Evolutionary conservation across 2,888 invertebrate genomes (phyloP), one percentile per base, ranked within the genome.

Genomic region (Chymomyza procnemis): DNA sequence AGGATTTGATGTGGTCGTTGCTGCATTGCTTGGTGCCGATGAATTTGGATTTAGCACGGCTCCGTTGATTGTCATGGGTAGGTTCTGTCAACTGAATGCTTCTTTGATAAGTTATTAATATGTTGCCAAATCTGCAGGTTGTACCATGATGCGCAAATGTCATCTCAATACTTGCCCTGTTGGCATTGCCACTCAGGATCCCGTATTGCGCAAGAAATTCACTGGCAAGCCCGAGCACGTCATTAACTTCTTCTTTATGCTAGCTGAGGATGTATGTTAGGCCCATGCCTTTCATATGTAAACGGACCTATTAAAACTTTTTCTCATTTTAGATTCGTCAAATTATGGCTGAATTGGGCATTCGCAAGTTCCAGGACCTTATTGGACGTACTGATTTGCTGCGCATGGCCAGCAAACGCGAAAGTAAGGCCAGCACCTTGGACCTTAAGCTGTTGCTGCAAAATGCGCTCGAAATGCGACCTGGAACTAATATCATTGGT

Each of bases 101-200:
- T 18, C 4, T 61, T 19, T 14, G 1, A 12, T 46, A 18, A 52
- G 19, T 55, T 26, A 22, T 12, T 46, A 41, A 14, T 47, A 18
- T 6, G 21, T 46, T 12, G 9, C 4, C 4, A 5, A 14, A 2
- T 18, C 52, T 77, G 6, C 69, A 88, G 93, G 99, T 3, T 99
- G 99, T 89, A 99, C 99, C 0, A 99, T 99, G 99, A 99, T 99
- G 99, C 93, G 99, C 67, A 99, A 99, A 91, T 99, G 99, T 88
- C 99, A 99, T 91, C 92, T 99, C 81, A 99, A 99, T 92, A 99
- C 99, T 6, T 99, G 99, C 79, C 99, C 99, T 0, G 99, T 99
- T 69, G 99, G 99, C 71, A 97, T 99, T 87, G 99, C 99, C 1
- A 99, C 99, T 0, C 99, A 99, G 91, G 99, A 99, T 92, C 99